Conservation (phyloP, 2,888 invertebrate genomes). For the Clitarchus hookeri region DNA sequence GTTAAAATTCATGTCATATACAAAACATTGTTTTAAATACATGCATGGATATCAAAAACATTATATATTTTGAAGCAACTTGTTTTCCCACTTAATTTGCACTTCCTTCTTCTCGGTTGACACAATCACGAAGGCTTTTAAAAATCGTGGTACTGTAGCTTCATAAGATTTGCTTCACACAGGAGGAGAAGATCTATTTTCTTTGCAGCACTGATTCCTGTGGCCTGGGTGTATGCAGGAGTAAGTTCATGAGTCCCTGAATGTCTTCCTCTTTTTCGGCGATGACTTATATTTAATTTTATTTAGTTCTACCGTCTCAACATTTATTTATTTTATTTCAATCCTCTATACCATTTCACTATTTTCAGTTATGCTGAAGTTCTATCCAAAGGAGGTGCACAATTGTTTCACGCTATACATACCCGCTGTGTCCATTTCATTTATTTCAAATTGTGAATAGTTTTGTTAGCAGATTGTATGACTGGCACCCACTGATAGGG, state of each 20-base stretch:
- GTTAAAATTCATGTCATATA: too few species aligned
- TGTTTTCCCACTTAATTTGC: too few species aligned
- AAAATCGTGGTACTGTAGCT: too few species aligned
- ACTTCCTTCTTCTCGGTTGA: too few species aligned
- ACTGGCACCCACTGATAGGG: slow-evolving; percentile 26
- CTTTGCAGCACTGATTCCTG: not conserved
- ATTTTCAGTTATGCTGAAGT: not conserved
- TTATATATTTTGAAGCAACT: too few species aligned
- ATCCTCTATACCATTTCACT: not conserved
- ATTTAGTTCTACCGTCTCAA: slow-evolving; percentile 11
- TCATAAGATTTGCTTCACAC: not conserved
- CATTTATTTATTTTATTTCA: slow-evolving; percentile 1
- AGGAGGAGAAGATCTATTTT: not conserved
- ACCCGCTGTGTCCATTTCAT: slow-evolving; percentile 17
- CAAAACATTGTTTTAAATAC: too few species aligned
- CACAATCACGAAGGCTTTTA: too few species aligned
- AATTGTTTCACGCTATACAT: slow-evolving; percentile 18
- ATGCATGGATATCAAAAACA: too few species aligned
- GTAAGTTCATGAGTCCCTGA: not conserved
- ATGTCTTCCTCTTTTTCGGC: not conserved
- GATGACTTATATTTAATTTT: slow-evolving; percentile 9
- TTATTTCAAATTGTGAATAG: not conserved
- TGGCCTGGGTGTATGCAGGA: not conserved
- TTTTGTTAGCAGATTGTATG: slow-evolving; percentile 23
- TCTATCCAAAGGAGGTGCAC: not conserved